Percentiles rank a stretch among this genome's conserved stretches.
These are phyloP conservation scores for Lasiommata megera DNA, from an alignment of 2,888 invertebrate species.

Conservation along the genomic window DNA sequence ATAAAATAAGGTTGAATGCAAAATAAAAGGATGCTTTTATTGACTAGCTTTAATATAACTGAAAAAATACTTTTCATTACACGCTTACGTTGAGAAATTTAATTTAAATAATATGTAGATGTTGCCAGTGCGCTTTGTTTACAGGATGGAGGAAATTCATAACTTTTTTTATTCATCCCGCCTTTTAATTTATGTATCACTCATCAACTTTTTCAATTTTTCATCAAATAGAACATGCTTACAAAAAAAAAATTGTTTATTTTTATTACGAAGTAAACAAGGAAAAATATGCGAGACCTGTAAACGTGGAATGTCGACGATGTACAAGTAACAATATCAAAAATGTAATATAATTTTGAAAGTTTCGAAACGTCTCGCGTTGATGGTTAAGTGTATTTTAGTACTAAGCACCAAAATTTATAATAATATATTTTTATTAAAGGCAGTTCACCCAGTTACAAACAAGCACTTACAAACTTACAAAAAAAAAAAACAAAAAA, in stretches of 20 bases:
- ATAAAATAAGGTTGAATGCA: neutral
- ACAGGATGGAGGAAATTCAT: conserved; percentile 1
- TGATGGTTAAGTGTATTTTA: neutral
- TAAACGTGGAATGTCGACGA: neutral
- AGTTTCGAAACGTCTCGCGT: neutral
- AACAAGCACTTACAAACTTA: too few relatives aligned
- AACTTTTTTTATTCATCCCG: conserved; percentile 1
- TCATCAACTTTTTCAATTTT: conserved; percentile 6
- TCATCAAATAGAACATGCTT: neutral
- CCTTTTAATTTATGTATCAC: conserved; percentile 9
- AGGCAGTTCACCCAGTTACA: too few relatives aligned
- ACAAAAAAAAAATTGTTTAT: neutral
- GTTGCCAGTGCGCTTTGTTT: conserved; percentile 6
- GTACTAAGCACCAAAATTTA: neutral
- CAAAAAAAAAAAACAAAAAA: too few relatives aligned
- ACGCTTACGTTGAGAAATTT: neutral
- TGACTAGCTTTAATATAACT: neutral
- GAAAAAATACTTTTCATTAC: neutral
- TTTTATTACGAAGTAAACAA: neutral
- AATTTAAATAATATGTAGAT: conserved; percentile 7
- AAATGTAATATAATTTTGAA: neutral
- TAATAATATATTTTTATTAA: too few relatives aligned
- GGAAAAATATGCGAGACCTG: neutral
- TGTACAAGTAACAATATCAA: neutral
- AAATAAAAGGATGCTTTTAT: neutral